Percentiles rank a stretch among this genome's conserved stretches.
Evolutionary conservation across 2,888 invertebrate genomes (phyloP).

Genomic region (Caenorhabditis sp.): DNA sequence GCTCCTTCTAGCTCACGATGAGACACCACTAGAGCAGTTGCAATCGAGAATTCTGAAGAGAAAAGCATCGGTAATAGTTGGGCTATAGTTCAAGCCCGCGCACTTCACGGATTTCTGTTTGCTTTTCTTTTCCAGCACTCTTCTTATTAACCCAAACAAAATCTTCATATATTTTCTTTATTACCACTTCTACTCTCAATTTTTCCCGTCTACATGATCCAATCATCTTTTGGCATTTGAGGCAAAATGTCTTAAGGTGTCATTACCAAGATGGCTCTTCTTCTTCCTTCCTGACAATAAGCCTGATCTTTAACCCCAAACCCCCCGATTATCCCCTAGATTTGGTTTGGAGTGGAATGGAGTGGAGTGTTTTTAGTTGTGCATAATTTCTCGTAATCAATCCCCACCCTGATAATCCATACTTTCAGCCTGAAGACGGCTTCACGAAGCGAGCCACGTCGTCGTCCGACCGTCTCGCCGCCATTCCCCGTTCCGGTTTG

Average conservation of each 20-base stretch:
- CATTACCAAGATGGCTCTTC: neutral
- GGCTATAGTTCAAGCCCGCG: no score
- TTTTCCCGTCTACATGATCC: no score
- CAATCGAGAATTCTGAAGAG: slow-evolving; percentile 52
- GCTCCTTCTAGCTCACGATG: slow-evolving; percentile 40
- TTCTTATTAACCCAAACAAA: slow-evolving; percentile 1
- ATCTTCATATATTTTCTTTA: neutral
- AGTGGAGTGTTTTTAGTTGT: neutral
- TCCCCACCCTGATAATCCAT: no score
- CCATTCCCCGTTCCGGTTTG: slow-evolving; percentile 68
- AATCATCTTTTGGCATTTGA: no score
- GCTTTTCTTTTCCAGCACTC: no score
- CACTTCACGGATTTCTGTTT: no score
- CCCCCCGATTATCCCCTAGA: neutral
- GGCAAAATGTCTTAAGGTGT: no score
- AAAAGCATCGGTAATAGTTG: slow-evolving; percentile 53
- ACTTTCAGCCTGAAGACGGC: slow-evolving; percentile 55
- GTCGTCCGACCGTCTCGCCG: slow-evolving; percentile 48
- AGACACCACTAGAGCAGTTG: slow-evolving; percentile 43
- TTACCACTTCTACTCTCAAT: slow-evolving; percentile 44
- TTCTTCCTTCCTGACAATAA: neutral
- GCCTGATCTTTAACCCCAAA: slow-evolving; percentile 21
- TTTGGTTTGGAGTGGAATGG: no score
- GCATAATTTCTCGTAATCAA: no score
- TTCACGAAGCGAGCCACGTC: slow-evolving; percentile 58